Evolutionary conservation across 2,113 vertebrate genomes (phyloP), one percentile per base, ranked within the genome.

Genomic region (Rhinopithecus roxellana): DNA sequence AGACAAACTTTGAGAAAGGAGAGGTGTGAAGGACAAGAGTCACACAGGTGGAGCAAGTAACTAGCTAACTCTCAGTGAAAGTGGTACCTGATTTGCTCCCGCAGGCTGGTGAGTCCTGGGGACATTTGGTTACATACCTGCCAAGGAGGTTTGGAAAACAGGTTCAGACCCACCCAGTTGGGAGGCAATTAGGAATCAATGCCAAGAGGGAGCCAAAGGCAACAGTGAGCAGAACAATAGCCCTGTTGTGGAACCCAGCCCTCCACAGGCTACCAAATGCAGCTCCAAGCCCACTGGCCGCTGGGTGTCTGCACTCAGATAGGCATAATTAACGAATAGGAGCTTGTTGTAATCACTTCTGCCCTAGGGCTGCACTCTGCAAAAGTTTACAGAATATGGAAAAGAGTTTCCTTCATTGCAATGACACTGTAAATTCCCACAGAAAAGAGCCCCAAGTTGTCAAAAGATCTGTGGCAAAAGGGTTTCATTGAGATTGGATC

Each of bases 111-210:
- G 45, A 96, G 83, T 70, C 96, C 97, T 78, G 87, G 92, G 72
- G 87, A 92, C 87, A 79, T 96, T 95, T 95, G 87, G 75, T 90
- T 95, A 88, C 25, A 80, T 45, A 82, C 27, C 45, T 96, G 90
- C 84, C 87, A 90, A 90, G 81, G 64, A 97, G 81, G 69, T 38
- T 92, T 55, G 69, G 88, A 55, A 95, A 96, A 96, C 96, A 97
- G 83, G 91, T 97, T 96, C 86, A 95, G 91, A 96, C 90, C 18
- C 78, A 94, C 79, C 80, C 86, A 79, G 59, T 0, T 64, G 96
- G 80, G 81, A 97, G 55, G 64, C 84, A 98, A 79, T 95, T 97
- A 97, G 84, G 32, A 88, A 52, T 32, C 35, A 16, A 61, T 48
- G 92, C 88, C 93, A 95, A 96, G 50, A 72, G 57, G 86, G 30